These are phyloP conservation scores for Andrena dorsata DNA, from an alignment of 2,888 invertebrate genomes.

Conservation along the genomic window DNA sequence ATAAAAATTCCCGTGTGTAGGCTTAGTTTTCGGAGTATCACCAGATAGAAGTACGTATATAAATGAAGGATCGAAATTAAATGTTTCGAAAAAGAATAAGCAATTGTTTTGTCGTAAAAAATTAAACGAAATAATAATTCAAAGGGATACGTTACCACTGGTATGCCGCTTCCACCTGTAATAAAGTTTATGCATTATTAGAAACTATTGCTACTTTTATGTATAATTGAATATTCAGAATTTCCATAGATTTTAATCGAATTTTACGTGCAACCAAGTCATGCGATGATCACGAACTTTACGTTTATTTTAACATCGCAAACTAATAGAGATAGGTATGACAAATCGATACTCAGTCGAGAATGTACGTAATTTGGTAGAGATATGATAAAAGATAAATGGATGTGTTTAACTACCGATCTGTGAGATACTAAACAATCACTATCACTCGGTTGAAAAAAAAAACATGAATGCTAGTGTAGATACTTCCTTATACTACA, in stretches of 20 bases:
- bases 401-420: too few species aligned
- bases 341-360: too few species aligned
- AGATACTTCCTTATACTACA: too few species aligned
- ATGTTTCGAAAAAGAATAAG: slow-evolving; percentile 45
- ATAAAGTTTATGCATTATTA: slow-evolving; percentile 56
- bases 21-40: slow-evolving; percentile 30
- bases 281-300: too few species aligned
- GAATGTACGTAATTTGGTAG: too few species aligned
- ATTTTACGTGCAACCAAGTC: neutral
- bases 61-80: slow-evolving; percentile 54
- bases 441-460: too few species aligned
- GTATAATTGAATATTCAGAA: neutral
- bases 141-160: slow-evolving; percentile 84
- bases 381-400: too few species aligned
- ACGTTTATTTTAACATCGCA: too few species aligned
- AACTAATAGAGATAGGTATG: too few species aligned
- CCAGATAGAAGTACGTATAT: slow-evolving; percentile 46
- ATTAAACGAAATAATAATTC: slow-evolving; percentile 57
- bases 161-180: slow-evolving; percentile 83
- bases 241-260: neutral
- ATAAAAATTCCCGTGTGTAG: slow-evolving; percentile 46
- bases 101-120: slow-evolving; percentile 38
- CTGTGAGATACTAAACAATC: too few species aligned
- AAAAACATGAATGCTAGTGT: too few species aligned
- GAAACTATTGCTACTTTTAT: neutral